Conservation (phyloP, 2,113 vertebrate genomes). For the Lutjanus erythropterus region DNA sequence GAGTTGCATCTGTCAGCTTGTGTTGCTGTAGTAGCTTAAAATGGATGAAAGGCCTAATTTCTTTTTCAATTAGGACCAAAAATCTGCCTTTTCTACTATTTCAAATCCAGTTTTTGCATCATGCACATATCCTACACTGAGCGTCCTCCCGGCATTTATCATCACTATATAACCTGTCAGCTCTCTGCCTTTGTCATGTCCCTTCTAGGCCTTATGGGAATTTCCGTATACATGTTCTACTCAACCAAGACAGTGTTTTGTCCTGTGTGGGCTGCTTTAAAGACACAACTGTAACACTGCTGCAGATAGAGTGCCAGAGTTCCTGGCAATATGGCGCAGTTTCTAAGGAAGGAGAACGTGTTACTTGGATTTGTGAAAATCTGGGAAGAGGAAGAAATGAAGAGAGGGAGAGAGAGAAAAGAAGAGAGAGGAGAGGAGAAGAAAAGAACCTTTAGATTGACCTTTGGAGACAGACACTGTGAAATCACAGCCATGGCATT, state of each 20-base stretch:
- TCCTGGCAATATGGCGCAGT: constrained; percentile 3
- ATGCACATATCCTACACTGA: constrained; percentile 1
- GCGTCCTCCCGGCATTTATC: constrained; percentile 45
- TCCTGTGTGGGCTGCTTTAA: constrained; percentile 45
- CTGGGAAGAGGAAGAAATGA: not conserved
- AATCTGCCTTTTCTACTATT: not conserved
- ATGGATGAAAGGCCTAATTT: not conserved
- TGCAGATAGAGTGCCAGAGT: not conserved
- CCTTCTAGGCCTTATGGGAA: constrained; percentile 20
- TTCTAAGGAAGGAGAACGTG: constrained; percentile 3
- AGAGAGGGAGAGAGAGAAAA: not conserved
- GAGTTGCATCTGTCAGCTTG: constrained; percentile 13
- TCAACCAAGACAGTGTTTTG: constrained; percentile 38
- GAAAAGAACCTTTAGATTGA: constrained; percentile 57
- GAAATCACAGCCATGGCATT: constrained; percentile 72
- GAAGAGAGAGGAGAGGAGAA: constrained; percentile 9
- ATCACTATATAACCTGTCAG: constrained; percentile 51
- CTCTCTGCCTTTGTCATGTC: constrained; percentile 33
- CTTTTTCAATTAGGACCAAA: constrained; percentile 1
- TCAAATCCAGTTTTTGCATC: constrained; percentile 35
- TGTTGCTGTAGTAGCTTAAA: constrained; percentile 13
- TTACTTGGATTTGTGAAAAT: constrained; percentile 30
- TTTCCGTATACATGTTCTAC: constrained; percentile 36
- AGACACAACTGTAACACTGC: constrained; percentile 18
- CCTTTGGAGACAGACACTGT: constrained; percentile 73